These are phyloP conservation scores for Hyperoplus immaculatus DNA, from an alignment of 2,797 vertebrate genomes.

Conservation along the genomic window DNA sequence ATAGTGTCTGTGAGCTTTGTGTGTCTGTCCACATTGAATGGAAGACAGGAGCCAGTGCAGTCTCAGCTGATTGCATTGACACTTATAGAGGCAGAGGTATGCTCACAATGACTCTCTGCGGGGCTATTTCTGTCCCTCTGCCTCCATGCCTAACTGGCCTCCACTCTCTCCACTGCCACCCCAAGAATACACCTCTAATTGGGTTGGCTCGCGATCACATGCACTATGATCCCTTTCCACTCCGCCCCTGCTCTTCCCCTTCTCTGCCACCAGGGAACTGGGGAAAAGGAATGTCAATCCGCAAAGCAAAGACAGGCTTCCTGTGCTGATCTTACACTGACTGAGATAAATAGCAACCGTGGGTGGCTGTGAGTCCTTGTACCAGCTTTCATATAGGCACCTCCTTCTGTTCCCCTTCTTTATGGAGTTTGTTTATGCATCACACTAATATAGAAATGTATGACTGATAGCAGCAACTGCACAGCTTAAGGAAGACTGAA, in stretches of 20 bases:
- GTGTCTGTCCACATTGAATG: conserved; percentile 50
- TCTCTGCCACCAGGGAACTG: conserved; percentile 46
- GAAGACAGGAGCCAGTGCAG: conserved; percentile 39
- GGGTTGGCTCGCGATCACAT: conserved; percentile 70
- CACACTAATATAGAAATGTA: conserved; percentile 63
- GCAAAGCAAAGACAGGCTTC: conserved; percentile 39
- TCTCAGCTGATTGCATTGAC: conserved; percentile 60
- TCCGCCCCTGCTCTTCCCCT: conserved; percentile 11
- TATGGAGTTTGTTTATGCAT: conserved; percentile 67
- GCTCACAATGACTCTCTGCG: conserved; percentile 60
- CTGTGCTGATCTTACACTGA: conserved; percentile 47
- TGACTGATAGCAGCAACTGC: conserved; percentile 80
- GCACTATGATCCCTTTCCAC: conserved; percentile 63
- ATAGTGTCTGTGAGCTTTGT: conserved; percentile 24
- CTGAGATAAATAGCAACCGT: conserved; percentile 52
- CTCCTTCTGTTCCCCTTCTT: conserved; percentile 35
- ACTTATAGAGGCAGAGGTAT: conserved; percentile 67
- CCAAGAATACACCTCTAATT: conserved; percentile 82
- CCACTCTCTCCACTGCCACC: conserved; percentile 60
- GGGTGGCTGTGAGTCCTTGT: conserved; percentile 6
- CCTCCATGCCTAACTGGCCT: conserved; percentile 54
- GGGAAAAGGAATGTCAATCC: conserved; percentile 37
- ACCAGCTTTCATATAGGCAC: conserved; percentile 17
- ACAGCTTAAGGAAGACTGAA: conserved; percentile 52
- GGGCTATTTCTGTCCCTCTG: conserved; percentile 81